These are phyloP conservation scores for Belgica antarctica DNA, from an alignment of 2,888 invertebrate genomes.

Conservation along the genomic window DNA sequence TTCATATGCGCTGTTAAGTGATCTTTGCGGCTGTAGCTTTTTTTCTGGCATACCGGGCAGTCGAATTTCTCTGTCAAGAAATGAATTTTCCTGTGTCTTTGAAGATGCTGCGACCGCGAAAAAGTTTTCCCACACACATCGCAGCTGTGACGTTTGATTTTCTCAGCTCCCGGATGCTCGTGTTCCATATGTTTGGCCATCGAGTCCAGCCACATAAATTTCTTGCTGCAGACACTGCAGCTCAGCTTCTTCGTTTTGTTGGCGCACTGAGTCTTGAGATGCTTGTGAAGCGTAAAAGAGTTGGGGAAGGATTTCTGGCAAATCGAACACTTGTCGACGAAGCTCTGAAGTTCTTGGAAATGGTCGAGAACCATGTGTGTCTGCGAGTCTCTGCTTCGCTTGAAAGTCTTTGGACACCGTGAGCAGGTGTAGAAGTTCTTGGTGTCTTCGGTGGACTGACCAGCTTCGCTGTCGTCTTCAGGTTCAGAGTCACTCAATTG, in stretches of 20 bases:
- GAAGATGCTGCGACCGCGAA: conserved; percentile 63
- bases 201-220: conserved; percentile 57
- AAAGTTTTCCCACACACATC: conserved; percentile 65
- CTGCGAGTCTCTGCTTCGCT: conserved; percentile 52
- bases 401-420: conserved; percentile 53
- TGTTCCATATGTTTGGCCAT: conserved; percentile 56
- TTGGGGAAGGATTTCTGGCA: conserved; percentile 60
- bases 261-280: conserved; percentile 55
- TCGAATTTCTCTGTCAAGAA: conserved; percentile 58
- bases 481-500: conserved; percentile 53
- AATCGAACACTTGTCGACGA: conserved; percentile 57
- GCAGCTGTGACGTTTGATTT: conserved; percentile 58
- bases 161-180: conserved; percentile 50
- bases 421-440: conserved; percentile 51
- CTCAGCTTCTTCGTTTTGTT: conserved; percentile 49
- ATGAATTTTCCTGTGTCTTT: conserved; percentile 65
- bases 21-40: conserved; percentile 61
- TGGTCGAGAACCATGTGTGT: conserved; percentile 56
- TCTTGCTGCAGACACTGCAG: conserved; percentile 55
- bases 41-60: conserved; percentile 60
- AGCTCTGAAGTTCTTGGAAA: conserved; percentile 51
- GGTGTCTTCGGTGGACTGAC: conserved; percentile 12
- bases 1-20: conserved; percentile 60
- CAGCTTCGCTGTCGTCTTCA: conserved; percentile 48
- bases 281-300: conserved; percentile 57